A percentile compares a stretch with the other conserved stretches of the same genome.
Evolutionary conservation across 2,113 vertebrate species (phyloP).

Genomic region (Barnardius zonarius): DNA sequence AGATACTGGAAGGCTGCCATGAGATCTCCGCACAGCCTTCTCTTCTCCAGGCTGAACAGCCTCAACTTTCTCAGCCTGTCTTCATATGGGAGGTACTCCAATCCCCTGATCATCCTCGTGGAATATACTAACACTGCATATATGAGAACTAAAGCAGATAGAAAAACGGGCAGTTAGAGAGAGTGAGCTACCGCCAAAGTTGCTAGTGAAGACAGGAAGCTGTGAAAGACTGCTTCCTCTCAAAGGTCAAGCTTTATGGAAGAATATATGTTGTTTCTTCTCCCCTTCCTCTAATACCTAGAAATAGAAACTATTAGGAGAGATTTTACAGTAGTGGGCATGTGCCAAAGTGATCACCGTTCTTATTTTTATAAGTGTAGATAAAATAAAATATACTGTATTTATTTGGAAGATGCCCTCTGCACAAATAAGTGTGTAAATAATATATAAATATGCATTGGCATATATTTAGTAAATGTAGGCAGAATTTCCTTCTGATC

Average conservation of each 20-base stretch:
- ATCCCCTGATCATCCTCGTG: too few species aligned
- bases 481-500: conserved; percentile 23
- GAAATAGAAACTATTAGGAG: background rate
- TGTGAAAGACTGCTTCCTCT: background rate
- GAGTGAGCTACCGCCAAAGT: background rate
- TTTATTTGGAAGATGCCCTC: background rate
- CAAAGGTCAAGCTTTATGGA: background rate
- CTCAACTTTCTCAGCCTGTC: too few species aligned
- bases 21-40: too few species aligned
- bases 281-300: background rate
- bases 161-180: background rate
- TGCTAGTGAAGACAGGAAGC: background rate
- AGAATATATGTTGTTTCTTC: background rate
- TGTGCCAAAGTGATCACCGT: background rate
- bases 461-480: background rate
- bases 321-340: background rate
- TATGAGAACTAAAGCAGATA: background rate
- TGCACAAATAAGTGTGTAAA: background rate
- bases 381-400: background rate
- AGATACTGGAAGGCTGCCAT: too few species aligned
- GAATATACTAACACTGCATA: background rate
- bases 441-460: background rate
- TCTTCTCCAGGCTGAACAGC: too few species aligned
- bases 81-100: too few species aligned
- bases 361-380: background rate